Evolutionary conservation across 2,888 invertebrate species (phyloP).

Genomic region (Dichetophora obliterata): DNA sequence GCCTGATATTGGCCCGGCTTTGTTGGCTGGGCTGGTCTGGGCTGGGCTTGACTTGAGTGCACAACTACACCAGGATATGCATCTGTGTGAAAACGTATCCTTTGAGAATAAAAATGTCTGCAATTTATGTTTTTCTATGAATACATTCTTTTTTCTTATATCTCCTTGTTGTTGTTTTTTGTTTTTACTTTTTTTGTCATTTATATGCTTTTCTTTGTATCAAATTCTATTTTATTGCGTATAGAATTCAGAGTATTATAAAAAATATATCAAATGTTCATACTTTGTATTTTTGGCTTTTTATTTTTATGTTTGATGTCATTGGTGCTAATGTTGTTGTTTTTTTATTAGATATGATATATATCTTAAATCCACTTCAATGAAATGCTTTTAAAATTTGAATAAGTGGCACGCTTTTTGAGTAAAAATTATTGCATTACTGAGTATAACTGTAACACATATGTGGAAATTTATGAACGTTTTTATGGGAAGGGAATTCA

Average conservation of each 20-base stretch:
- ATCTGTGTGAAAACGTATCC: slow-evolving; percentile 54
- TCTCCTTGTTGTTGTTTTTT: slow-evolving; percentile 32
- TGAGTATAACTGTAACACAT: no score
- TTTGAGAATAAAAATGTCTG: slow-evolving; percentile 62
- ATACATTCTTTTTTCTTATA: slow-evolving; percentile 50
- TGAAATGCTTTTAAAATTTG: no score
- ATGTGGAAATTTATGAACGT: no score
- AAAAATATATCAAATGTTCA: background rate
- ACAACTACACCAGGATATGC: background rate
- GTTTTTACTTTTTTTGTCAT: slow-evolving; percentile 41
- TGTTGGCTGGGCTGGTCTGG: background rate
- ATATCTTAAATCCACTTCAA: no score
- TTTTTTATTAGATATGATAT: no score
- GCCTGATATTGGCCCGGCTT: background rate
- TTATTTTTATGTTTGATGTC: no score
- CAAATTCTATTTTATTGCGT: slow-evolving; percentile 58
- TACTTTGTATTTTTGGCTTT: background rate
- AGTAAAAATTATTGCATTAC: no score
- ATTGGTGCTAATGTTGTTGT: no score
- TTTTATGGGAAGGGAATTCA: no score
- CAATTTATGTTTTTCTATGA: slow-evolving; percentile 66
- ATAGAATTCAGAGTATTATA: background rate
- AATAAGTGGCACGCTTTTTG: no score
- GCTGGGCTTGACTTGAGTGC: background rate
- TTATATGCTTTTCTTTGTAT: slow-evolving; percentile 45